Base-by-base conservation (phyloP, 1,140 invertebrate species). In the Procambarus clarkii region DNA sequence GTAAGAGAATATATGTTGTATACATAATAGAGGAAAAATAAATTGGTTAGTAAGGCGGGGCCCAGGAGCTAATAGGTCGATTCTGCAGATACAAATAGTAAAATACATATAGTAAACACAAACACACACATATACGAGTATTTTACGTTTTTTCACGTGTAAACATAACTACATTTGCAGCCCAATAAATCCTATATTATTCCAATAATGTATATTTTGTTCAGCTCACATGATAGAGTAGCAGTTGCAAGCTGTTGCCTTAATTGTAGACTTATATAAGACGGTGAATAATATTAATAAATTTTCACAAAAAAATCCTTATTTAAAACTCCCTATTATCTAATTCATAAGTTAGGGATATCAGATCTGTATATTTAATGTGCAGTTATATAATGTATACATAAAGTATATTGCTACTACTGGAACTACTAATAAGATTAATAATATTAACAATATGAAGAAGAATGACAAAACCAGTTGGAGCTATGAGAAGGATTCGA, bases 191-290 rank as follows among this genome's bases (percentile, higher is more conserved):
- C 34, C 13, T 5, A 54, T 54, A 54, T 13, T 54, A 13, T 54
- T 54, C 50, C 50, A 9, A 54, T 54, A 34, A 24, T 74, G 34
- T 9, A 34, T 34, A 15, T 8, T 24, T 24, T 74, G 3, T 34
- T 8, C 69, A 74, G 24, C 8, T 1, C 69, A 74, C 69, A 74
- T 34, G 11, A 24, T 74, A 34, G n/a, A 8, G 69, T 74, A 74
- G 24, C 69, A 74, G 69, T 74, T 74, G 69, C 24, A 34, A 34
- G 34, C 69, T 74, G 69, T 74, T 74, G 69, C 69, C 69, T 74
- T 74, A 74, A 24, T 11, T 74, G 69, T 74, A 21, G 7, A 34
- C 69, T 74, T 13, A 74, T 74, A n/a, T 74, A 74, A 74, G 21
- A 24, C 34, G 69, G 69, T 74, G 5, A 34, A 74, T 74, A 9